Conservation (phyloP, 2,113 vertebrate genomes). For the Semnornis frantzii region DNA sequence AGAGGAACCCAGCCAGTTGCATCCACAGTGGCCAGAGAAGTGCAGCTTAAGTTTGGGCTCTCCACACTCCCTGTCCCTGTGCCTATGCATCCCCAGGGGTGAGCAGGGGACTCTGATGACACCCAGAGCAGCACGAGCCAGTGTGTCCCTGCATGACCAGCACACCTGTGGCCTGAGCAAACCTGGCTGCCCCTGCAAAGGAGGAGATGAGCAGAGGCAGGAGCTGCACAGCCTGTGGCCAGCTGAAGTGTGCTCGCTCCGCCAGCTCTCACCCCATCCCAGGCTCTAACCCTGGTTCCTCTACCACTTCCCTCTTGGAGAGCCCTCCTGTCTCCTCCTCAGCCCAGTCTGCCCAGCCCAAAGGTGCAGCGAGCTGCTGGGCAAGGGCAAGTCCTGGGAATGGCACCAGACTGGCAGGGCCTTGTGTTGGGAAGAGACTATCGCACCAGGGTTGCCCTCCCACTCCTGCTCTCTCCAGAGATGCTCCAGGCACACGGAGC, state of each 20-base stretch:
- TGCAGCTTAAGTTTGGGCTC: neutral
- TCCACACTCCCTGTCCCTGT: neutral
- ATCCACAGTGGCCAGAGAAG: neutral
- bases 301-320: neutral
- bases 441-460: neutral
- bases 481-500: neutral
- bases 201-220: neutral
- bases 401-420: neutral
- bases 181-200: rapidly evolving
- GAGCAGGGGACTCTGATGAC: neutral
- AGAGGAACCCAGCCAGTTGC: neutral
- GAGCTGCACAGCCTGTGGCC: neutral
- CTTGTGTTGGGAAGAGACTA: neutral
- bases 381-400: neutral
- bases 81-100: neutral
- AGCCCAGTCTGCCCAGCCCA: neutral
- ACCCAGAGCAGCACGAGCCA: neutral
- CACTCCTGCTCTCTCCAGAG: neutral
- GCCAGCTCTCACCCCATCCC: rapidly evolving
- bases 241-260: neutral
- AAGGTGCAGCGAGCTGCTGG: neutral
- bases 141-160: rapidly evolving
- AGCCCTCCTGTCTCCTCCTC: neutral
- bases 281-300: neutral
- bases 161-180: neutral